A percentile compares a stretch with the other conserved stretches of the same genome.
Conservation (phyloP, 1,140 invertebrate species). For the Solenopsis fugax region DNA sequence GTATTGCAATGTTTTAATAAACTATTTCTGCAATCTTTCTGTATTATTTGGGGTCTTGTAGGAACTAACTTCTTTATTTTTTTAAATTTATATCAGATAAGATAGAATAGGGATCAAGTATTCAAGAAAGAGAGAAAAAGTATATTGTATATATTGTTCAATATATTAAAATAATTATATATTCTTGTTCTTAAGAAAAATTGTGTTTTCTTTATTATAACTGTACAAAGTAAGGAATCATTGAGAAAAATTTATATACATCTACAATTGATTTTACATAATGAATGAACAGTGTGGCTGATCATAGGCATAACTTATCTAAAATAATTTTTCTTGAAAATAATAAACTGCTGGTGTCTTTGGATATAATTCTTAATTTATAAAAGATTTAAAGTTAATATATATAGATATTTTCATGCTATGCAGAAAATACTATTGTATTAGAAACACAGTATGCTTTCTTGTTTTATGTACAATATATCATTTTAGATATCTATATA, state of each 20-base stretch:
- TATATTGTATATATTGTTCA: constrained; percentile 6
- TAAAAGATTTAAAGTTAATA: constrained; percentile 10
- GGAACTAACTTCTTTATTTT: too few relatives aligned
- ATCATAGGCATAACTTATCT: constrained; percentile 22
- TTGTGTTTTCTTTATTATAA: constrained; percentile 34
- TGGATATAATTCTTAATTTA: not conserved
- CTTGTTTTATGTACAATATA: constrained; percentile 65
- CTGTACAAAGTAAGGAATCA: not conserved
- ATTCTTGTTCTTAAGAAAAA: constrained; percentile 24
- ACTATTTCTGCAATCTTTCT: too few relatives aligned
- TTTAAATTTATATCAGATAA: too few relatives aligned
- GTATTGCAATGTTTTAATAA: too few relatives aligned
- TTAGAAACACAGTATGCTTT: constrained; percentile 70
- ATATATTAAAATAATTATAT: constrained; percentile 27
- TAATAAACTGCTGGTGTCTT: not conserved
- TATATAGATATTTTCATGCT: constrained; percentile 16
- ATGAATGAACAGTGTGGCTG: not conserved
- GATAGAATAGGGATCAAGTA: not conserved
- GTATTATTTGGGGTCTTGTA: too few relatives aligned
- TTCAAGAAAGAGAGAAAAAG: not conserved
- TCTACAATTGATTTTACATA: constrained; percentile 4
- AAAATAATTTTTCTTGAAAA: constrained; percentile 21
- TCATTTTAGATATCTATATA: constrained; percentile 70
- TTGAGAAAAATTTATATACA: constrained; percentile 12
- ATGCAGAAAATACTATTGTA: constrained; percentile 49